Evolutionary conservation across 2,113 vertebrate genomes (phyloP).

Genomic region (Cavia aperea): DNA sequence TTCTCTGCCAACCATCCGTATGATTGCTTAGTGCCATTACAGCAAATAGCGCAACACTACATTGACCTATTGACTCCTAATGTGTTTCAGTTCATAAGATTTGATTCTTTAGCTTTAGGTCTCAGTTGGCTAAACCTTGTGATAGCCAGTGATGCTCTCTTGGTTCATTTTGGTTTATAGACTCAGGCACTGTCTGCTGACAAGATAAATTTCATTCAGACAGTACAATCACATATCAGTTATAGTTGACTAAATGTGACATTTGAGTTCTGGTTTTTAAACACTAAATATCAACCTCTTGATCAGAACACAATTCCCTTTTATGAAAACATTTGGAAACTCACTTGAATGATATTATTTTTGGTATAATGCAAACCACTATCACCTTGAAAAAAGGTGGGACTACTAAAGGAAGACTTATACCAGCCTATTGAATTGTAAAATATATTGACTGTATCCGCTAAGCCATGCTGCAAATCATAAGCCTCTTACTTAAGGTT

Average conservation of each 20-base stretch:
- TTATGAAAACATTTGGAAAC: slow-evolving; percentile 34
- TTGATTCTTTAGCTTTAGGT: slow-evolving; percentile 51
- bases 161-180: not conserved
- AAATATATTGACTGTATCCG: not conserved
- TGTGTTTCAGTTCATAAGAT: slow-evolving; percentile 52
- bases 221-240: not conserved
- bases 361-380: not conserved
- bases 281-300: slow-evolving; percentile 24
- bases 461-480: not conserved
- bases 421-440: not conserved
- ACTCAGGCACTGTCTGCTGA: slow-evolving; percentile 10
- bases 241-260: slow-evolving; percentile 40
- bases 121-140: slow-evolving; percentile 48
- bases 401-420: not conserved
- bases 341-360: slow-evolving; percentile 7
- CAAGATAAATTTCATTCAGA: slow-evolving; percentile 30
- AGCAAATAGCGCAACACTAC: slow-evolving; percentile 14
- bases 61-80: slow-evolving; percentile 40
- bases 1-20: slow-evolving; percentile 48
- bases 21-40: slow-evolving; percentile 49
- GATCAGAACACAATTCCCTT: slow-evolving; percentile 30
- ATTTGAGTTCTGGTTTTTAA: slow-evolving; percentile 35
- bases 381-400: not conserved
- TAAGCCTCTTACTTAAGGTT: not conserved
- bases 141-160: slow-evolving; percentile 9